phyloP scores from a whole-genome alignment of 2,888 invertebrate species.

The Electrophaes corylata region DNA sequence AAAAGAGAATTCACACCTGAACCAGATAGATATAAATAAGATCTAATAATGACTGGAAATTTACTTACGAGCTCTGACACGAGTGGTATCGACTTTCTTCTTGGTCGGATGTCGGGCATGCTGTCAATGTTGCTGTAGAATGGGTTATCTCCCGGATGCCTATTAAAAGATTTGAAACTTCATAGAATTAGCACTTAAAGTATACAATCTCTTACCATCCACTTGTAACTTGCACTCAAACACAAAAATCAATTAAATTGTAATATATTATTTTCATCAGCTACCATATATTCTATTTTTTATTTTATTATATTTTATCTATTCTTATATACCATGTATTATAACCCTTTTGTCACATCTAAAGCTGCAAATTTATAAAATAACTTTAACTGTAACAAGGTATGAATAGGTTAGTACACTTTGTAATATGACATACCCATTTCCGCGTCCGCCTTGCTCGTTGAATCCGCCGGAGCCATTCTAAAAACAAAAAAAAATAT shows the following conservation, averaged over 20 bases:
- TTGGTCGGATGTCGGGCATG: conserved; percentile 99
- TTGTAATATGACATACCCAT: conserved; percentile 87
- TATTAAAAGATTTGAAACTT: conserved; percentile 58
- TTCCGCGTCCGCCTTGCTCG: conserved; percentile 90
- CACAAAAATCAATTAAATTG: background rate
- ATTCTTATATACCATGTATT: no score
- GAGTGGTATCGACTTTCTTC: conserved; percentile 98
- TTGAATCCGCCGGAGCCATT: conserved; percentile 92
- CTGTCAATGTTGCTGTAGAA: conserved; percentile 99
- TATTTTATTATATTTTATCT: no score
- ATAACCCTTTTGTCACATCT: no score
- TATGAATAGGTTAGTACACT: background rate
- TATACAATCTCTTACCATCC: conserved; percentile 3
- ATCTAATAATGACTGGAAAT: conserved; percentile 39
- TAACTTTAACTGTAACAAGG: no score
- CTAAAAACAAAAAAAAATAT: conserved; percentile 89
- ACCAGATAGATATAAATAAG: conserved; percentile 50
- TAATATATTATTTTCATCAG: no score
- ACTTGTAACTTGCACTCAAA: background rate
- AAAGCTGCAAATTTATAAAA: no score
- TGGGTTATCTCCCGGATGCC: conserved; percentile 97
- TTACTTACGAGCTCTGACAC: conserved; percentile 99
- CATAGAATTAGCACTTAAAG: background rate
- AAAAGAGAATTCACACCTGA: conserved; percentile 62
- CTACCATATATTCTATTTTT: no score